Percentiles rank a stretch among this genome's conserved stretches.
Conservation (phyloP, 2,797 vertebrate genomes). For the Pseudocheirus occidentalis region DNA sequence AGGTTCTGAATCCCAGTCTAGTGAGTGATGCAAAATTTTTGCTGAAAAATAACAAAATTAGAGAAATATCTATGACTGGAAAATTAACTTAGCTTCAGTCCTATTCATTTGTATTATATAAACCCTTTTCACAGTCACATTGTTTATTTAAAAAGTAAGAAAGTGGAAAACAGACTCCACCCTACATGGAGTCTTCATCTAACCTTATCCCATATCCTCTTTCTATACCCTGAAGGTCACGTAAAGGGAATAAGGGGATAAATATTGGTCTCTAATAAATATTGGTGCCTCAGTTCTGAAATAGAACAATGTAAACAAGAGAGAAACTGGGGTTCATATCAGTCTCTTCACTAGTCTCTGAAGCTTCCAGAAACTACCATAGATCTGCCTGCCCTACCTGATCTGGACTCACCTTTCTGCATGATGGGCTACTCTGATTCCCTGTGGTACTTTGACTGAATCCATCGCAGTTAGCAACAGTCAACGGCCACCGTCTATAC, state of each 20-base stretch:
- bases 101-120: background rate
- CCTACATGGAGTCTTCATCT: background rate
- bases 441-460: no score
- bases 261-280: background rate
- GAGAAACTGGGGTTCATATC: background rate
- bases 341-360: background rate
- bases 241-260: background rate
- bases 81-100: background rate
- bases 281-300: background rate
- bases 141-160: background rate
- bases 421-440: background rate
- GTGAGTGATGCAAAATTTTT: background rate
- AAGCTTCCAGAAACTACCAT: background rate
- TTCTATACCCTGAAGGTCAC: background rate
- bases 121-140: background rate
- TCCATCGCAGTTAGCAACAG: background rate
- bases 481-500: background rate
- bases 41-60: background rate
- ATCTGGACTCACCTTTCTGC: background rate
- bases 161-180: background rate
- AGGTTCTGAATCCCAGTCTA: background rate
- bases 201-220: background rate
- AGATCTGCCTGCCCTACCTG: background rate
- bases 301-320: background rate
- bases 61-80: background rate